Percentiles rank a stretch among this genome's conserved stretches.
These are phyloP conservation scores for Lordiphosa mommai DNA, from an alignment of 1,140 invertebrate species.

Conservation along the genomic window DNA sequence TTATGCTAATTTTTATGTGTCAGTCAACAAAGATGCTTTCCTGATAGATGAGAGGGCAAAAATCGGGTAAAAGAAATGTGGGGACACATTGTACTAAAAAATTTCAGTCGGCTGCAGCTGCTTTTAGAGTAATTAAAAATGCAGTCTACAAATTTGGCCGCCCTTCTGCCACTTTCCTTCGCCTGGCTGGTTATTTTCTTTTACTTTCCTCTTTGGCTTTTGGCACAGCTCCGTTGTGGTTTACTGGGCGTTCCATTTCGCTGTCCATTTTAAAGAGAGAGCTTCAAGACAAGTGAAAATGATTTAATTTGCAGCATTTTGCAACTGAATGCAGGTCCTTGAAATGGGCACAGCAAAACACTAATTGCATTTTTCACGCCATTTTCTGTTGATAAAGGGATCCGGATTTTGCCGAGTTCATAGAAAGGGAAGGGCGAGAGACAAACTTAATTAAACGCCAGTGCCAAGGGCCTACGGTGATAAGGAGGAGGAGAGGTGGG, in stretches of 20 bases:
- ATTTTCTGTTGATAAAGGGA: constrained; percentile 61
- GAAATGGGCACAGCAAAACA: constrained; percentile 51
- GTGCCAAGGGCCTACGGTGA: constrained; percentile 53
- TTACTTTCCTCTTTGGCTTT: constrained; percentile 27
- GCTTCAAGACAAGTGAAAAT: constrained; percentile 39
- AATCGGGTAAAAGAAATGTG: constrained; percentile 13
- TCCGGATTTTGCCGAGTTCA: constrained; percentile 19
- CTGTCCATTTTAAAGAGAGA: constrained; percentile 22
- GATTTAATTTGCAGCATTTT: constrained; percentile 71
- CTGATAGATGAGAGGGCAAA: constrained; percentile 12
- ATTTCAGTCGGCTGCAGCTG: constrained; percentile 35
- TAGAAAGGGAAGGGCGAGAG: constrained; percentile 4
- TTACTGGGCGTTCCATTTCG: constrained; percentile 24
- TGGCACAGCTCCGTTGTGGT: constrained; percentile 39
- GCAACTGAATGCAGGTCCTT: constrained; percentile 66
- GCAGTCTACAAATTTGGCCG: constrained; percentile 41
- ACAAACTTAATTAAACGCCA: constrained; percentile 70
- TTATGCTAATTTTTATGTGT: constrained; percentile 70
- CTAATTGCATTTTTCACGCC: constrained; percentile 74
- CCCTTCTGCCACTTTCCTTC: constrained; percentile 11
- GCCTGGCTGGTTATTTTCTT: constrained; percentile 36
- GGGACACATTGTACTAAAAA: constrained; percentile 4
- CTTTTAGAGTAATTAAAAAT: constrained; percentile 73
- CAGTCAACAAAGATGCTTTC: constrained; percentile 3
- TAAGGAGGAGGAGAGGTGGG: background rate